phyloP scores from a whole-genome alignment of 1,140 invertebrate species.

The Danaus plexippus region DNA sequence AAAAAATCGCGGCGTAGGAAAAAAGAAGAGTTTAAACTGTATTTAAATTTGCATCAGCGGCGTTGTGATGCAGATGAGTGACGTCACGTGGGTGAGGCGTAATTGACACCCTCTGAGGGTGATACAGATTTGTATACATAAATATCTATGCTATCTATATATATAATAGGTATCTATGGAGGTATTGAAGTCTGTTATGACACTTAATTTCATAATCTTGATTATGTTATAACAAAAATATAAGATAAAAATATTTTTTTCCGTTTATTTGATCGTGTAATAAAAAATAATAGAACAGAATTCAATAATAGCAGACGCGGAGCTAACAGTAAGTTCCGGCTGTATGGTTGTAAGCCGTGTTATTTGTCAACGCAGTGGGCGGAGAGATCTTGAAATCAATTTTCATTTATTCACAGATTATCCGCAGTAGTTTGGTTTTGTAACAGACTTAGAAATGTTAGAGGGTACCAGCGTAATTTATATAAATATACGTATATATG shows the following conservation, averaged over 20 bases:
- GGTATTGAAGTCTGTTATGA: too few relatives aligned
- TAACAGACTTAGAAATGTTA: conserved; percentile 14
- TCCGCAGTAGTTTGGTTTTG: conserved; percentile 48
- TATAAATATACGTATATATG: not conserved
- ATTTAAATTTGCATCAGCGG: conserved; percentile 62
- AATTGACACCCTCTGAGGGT: conserved; percentile 40
- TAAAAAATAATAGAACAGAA: conserved; percentile 2
- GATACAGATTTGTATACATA: too few relatives aligned
- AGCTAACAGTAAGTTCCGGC: not conserved
- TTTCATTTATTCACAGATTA: conserved; percentile 71
- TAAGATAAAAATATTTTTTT: too few relatives aligned
- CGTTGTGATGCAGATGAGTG: conserved; percentile 62
- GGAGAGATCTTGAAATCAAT: conserved; percentile 68
- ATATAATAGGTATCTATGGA: too few relatives aligned
- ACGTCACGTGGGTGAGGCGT: conserved; percentile 53
- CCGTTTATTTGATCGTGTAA: too few relatives aligned
- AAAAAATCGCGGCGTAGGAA: conserved; percentile 34
- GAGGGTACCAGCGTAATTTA: not conserved
- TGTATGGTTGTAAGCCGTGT: conserved; percentile 27
- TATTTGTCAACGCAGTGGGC: conserved; percentile 60
- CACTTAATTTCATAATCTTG: too few relatives aligned
- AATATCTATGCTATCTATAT: too few relatives aligned
- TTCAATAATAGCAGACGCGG: conserved; percentile 20
- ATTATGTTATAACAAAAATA: too few relatives aligned
- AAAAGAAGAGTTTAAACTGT: conserved; percentile 60